Evolutionary conservation across 2,797 vertebrate species (phyloP).

Genomic region (Taeniopygia guttata): DNA sequence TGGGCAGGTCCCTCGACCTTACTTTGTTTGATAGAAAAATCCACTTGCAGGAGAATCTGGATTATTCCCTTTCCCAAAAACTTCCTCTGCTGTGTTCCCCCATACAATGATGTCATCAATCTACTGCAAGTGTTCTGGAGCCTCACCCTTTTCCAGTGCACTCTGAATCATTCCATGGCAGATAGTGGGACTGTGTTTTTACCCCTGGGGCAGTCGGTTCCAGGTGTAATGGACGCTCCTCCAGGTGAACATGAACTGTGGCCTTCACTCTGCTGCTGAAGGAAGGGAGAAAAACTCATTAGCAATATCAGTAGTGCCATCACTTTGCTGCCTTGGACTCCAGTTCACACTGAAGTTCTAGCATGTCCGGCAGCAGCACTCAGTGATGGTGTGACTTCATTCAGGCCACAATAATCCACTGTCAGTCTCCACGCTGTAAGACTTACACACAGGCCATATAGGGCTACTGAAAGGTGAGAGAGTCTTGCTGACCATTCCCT

Average conservation of each 20-base stretch:
- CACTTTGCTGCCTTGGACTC: not conserved
- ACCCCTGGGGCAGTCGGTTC: not conserved
- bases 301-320: not conserved
- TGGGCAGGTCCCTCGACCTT: not conserved
- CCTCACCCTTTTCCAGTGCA: not conserved
- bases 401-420: not conserved
- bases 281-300: not conserved
- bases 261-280: not conserved
- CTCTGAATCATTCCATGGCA: not conserved
- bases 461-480: not conserved
- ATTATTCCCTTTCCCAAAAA: not conserved
- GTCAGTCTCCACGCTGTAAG: not conserved
- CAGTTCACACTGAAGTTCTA: not conserved
- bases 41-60: not conserved
- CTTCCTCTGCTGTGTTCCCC: not conserved
- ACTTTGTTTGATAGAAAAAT: not conserved
- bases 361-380: not conserved
- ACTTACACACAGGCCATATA: not conserved
- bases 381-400: too few species aligned
- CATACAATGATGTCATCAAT: not conserved
- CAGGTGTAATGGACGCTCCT: not conserved
- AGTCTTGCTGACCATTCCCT: not conserved
- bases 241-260: not conserved
- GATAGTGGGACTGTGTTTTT: not conserved
- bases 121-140: not conserved